phyloP scores from a whole-genome alignment of 2,797 vertebrate genomes.

The Alcedo atthis region DNA sequence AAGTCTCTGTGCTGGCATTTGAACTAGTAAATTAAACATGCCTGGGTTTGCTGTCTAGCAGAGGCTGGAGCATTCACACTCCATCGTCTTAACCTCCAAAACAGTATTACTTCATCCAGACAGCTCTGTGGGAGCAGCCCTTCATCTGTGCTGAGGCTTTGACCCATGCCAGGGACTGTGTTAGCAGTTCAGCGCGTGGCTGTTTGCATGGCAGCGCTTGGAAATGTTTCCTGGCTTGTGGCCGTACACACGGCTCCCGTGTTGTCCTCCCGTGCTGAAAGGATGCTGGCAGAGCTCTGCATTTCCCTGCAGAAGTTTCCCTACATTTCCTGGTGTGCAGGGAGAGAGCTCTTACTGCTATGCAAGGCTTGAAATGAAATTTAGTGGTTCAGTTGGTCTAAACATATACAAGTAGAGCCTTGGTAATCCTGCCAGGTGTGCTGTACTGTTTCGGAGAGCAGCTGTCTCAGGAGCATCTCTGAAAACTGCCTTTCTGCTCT shows the following conservation, averaged over 20 bases:
- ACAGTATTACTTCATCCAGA: background rate
- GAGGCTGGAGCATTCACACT: background rate
- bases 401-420: background rate
- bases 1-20: slow-evolving; percentile 1
- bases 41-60: background rate
- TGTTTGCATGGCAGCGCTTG: background rate
- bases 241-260: fast-evolving
- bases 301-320: background rate
- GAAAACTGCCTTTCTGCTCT: background rate
- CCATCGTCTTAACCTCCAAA: background rate
- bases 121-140: background rate
- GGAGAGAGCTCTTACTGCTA: background rate
- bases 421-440: slow-evolving; percentile 27
- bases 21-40: slow-evolving; percentile 14
- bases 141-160: background rate
- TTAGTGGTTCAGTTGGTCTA: background rate
- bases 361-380: background rate
- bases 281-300: background rate
- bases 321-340: background rate
- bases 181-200: fast-evolving
- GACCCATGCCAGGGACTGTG: background rate
- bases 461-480: background rate
- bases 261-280: background rate
- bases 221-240: fast-evolving
- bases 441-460: fast-evolving